Percentiles rank a stretch among this genome's conserved stretches.
Conservation (phyloP, 2,888 invertebrate genomes). For the Stramonita haemastoma region DNA sequence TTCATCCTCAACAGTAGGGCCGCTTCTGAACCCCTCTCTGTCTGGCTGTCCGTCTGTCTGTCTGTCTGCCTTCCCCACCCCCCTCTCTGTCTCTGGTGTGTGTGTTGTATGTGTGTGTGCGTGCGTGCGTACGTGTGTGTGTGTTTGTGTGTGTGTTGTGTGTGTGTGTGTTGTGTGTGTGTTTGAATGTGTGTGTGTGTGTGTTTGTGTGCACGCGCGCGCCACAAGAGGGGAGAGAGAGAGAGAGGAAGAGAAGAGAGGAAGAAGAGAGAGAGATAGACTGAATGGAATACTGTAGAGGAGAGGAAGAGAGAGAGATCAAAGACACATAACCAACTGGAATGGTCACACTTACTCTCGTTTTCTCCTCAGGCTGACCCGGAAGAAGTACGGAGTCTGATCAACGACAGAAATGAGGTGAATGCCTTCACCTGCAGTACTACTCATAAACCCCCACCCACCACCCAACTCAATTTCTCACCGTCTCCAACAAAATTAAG, state of each 20-base stretch:
- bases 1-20: slow-evolving; percentile 49
- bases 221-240: slow-evolving; percentile 11
- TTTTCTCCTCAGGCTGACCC: slow-evolving; percentile 22
- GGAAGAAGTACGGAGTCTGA: slow-evolving; percentile 10
- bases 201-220: neutral
- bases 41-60: neutral
- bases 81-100: neutral
- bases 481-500: too few relatives aligned
- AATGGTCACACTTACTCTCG: neutral
- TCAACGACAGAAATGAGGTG: slow-evolving; percentile 29
- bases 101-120: slow-evolving; percentile 8
- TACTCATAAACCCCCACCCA: too few relatives aligned
- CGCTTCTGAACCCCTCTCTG: neutral
- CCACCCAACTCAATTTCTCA: too few relatives aligned
- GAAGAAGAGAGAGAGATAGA: neutral
- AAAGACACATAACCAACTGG: neutral
- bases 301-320: neutral
- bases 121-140: neutral
- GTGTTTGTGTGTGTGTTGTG: neutral
- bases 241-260: neutral
- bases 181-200: slow-evolving; percentile 25
- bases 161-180: slow-evolving; percentile 12
- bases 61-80: too few relatives aligned
- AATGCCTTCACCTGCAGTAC: neutral
- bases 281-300: neutral